Base-by-base conservation (phyloP, 2,113 vertebrate genomes). In the Mesoclemmys tuberculata region DNA sequence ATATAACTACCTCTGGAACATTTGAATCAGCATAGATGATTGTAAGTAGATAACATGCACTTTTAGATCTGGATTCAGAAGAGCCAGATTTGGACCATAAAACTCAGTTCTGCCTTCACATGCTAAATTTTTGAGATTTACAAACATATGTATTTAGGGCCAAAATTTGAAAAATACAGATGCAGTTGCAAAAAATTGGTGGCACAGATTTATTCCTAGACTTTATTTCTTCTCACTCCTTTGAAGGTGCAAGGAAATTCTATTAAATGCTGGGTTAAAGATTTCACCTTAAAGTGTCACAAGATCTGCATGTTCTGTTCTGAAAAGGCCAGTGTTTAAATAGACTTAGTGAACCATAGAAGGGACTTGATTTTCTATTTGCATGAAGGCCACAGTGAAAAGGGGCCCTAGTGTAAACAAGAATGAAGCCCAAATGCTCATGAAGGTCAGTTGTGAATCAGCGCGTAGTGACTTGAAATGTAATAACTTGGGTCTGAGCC, bases 131-230 rank as follows among this genome's bases (percentile, higher is more conserved):
- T n/a, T 18, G 61, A 68, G 61, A n/a, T n/a, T 68, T 68, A 68
- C 16, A 24, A 93, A 38, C 3, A 1, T 38, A 77, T 6, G 1
- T 51, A 68, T 68, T 48, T 49, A 48, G 75, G 75, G 95, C 54
- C 24, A 55, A 22, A n/a, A 80, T 86, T 89, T 92, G 74, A 91
- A 94, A 80, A 8, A 74, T 87, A 55, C 38, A 82, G 71, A 61
- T 90, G 77, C 82, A 90, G 55, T 35, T 93, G 3, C 1, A 96
- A 93, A 56, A 80, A 90, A 87, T 89, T 84, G 89, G 80, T 71
- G 92, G 61, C 55, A 44, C 10, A 75, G 26, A 44, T 12, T 6
- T 41, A 44, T 44, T 13, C 71, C 11, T 41, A 75, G 1, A 10
- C 7, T 77, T 77, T 77, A 41, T 77, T 77, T 46, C 22, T 77